Conservation (phyloP, 2,797 vertebrate species). For the Muscicapa striata region DNA sequence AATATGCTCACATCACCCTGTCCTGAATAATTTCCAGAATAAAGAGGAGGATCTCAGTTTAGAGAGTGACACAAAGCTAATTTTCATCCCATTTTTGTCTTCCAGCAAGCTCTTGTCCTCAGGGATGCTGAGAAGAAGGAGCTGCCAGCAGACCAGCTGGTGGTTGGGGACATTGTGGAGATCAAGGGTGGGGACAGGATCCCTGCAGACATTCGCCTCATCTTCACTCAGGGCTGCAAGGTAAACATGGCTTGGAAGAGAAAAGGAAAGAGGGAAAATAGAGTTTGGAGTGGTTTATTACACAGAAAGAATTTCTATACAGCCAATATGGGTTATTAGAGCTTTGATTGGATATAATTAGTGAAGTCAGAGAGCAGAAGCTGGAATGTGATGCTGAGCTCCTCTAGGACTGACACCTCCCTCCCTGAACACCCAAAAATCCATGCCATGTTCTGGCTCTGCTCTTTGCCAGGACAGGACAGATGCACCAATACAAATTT, state of each 20-base stretch:
- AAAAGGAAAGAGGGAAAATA: background rate
- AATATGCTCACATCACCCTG: rapidly evolving
- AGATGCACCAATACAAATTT: rapidly evolving
- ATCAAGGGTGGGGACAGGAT: conserved; percentile 83
- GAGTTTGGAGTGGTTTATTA: background rate
- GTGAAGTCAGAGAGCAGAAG: background rate
- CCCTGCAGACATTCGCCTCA: conserved; percentile 79
- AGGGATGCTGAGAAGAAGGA: conserved; percentile 78
- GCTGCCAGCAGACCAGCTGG: conserved; percentile 77
- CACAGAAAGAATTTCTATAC: rapidly evolving
- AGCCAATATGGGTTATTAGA: background rate
- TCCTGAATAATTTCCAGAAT: background rate
- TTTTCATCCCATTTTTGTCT: background rate
- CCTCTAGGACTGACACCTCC: background rate
- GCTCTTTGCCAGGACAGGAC: background rate
- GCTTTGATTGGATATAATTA: background rate
- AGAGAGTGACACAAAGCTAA: background rate
- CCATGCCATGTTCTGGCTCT: background rate
- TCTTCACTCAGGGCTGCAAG: conserved; percentile 78
- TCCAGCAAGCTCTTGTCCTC: conserved; percentile 80
- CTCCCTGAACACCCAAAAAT: background rate
- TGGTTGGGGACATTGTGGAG: conserved; percentile 81
- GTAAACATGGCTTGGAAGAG: conserved; percentile 32
- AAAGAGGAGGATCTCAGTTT: background rate
- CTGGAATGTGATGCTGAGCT: background rate